These are phyloP conservation scores for Diogma glabrata DNA, from an alignment of 2,888 invertebrate species.

Conservation along the genomic window DNA sequence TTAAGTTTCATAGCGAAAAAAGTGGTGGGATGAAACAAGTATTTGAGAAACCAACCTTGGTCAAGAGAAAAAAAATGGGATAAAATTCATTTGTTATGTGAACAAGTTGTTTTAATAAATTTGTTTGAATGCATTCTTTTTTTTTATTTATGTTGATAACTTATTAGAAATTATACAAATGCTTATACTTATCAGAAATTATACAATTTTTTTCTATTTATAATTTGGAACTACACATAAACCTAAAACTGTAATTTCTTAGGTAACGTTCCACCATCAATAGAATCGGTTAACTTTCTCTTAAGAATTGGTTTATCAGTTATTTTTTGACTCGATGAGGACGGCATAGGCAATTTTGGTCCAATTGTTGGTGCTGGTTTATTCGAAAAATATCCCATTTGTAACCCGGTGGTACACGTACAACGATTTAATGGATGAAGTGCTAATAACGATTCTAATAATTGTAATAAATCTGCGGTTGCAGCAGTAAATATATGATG, in stretches of 20 bases:
- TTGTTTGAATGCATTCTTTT: no score
- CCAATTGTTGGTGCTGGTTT: slow-evolving; percentile 81
- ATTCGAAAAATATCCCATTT: slow-evolving; percentile 84
- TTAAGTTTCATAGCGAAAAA: slow-evolving; percentile 75
- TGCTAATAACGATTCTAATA: slow-evolving; percentile 64
- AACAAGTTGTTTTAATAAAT: not conserved
- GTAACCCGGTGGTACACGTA: slow-evolving; percentile 70
- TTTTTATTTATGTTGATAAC: no score
- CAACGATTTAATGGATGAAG: slow-evolving; percentile 75
- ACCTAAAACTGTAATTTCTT: slow-evolving; percentile 48
- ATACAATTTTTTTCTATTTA: no score
- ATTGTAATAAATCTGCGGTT: slow-evolving; percentile 73
- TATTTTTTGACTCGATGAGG: slow-evolving; percentile 23
- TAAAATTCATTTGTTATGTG: not conserved
- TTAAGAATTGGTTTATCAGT: slow-evolving; percentile 48
- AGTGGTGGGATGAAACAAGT: slow-evolving; percentile 89
- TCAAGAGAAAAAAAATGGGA: slow-evolving; percentile 31
- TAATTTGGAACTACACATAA: no score
- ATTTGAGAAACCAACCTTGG: slow-evolving; percentile 72
- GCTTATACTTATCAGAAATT: no score
- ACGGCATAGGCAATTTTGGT: slow-evolving; percentile 55
- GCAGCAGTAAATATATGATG: slow-evolving; percentile 94
- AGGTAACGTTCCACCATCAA: slow-evolving; percentile 46
- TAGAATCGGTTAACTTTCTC: slow-evolving; percentile 49
- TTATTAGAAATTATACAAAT: no score